Evolutionary conservation across 2,888 invertebrate genomes (phyloP), one percentile per base, ranked within the genome.

Genomic region (Scelioninae gen. 1): DNA sequence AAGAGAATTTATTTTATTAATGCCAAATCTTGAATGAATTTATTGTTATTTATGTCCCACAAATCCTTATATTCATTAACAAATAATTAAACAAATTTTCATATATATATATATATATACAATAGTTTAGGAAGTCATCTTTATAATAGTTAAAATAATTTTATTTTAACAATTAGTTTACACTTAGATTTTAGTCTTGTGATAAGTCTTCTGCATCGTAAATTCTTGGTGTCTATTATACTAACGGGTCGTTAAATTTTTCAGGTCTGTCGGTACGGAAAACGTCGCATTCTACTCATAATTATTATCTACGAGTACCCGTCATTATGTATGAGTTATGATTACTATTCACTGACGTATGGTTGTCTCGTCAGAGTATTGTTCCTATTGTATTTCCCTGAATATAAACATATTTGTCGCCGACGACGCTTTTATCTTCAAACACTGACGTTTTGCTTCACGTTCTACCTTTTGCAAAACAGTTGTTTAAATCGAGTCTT

Each of bases 1-100:
- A 53, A 45, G 62, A 16, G 55, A 82, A 82, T 77, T 77, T 55
- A 82, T 66, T 77, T 68, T 66, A 72, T 82, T 76, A 58, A 60
- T 72, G 47, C 45, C 76, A 55, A 60, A 71, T 23, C 49, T 34
- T 40, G 38, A 55, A 47, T 56, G 43, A 43, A 45, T 60, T 40
- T 45, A 5, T 16, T 16, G 16, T 49, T 15, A 43, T 10, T 16
- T n/a, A n/a, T n/a, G n/a, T n/a, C n/a, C n/a, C n/a, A n/a, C n/a
- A n/a, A n/a, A n/a, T n/a, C n/a, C n/a, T n/a, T n/a, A n/a, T n/a
- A n/a, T n/a, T n/a, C n/a, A n/a, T n/a, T n/a, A n/a, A n/a, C n/a
- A n/a, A n/a, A n/a, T n/a, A n/a, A n/a, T n/a, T n/a, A n/a, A n/a
- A n/a, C n/a, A n/a, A n/a, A n/a, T n/a, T n/a, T n/a, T n/a, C n/a